Conservation (phyloP, 2,113 vertebrate species). For the Pterophyllum scalare region DNA sequence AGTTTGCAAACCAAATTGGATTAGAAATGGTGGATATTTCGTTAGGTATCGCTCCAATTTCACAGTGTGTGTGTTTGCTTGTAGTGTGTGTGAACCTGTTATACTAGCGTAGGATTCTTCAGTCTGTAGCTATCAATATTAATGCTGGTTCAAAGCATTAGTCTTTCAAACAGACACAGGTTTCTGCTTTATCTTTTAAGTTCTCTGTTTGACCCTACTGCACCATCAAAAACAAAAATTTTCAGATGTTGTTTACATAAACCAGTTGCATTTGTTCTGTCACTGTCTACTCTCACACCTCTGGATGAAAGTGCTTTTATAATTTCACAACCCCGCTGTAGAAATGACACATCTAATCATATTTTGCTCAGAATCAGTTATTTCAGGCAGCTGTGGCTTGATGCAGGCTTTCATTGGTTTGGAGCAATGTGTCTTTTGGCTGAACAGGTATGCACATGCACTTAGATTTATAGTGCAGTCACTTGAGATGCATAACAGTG, state of each 20-base stretch:
- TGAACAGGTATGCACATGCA: neutral
- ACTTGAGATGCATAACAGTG: slow-evolving; percentile 3
- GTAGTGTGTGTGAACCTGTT: slow-evolving; percentile 3
- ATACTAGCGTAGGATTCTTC: slow-evolving; percentile 12
- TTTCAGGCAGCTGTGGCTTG: neutral
- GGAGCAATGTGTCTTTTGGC: neutral
- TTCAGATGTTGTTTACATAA: slow-evolving; percentile 9
- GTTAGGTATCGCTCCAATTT: slow-evolving; percentile 56
- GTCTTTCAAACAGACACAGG: slow-evolving; percentile 24
- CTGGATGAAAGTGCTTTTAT: neutral
- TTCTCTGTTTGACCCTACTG: slow-evolving; percentile 14
- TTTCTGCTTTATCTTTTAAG: slow-evolving; percentile 18
- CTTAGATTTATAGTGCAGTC: neutral
- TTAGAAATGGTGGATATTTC: slow-evolving; percentile 68
- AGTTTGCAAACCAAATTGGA: slow-evolving; percentile 70
- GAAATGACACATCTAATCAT: neutral
- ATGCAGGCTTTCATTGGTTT: neutral
- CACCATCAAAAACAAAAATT: slow-evolving; percentile 5
- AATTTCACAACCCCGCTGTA: neutral
- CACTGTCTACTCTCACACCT: neutral
- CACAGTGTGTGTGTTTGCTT: slow-evolving; percentile 17
- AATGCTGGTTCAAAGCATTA: slow-evolving; percentile 32
- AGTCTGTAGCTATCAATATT: slow-evolving; percentile 28
- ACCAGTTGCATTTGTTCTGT: slow-evolving; percentile 9
- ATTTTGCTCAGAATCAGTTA: slow-evolving; percentile 7